Conservation (phyloP, 1,140 invertebrate species). For the Asobara japonica region DNA sequence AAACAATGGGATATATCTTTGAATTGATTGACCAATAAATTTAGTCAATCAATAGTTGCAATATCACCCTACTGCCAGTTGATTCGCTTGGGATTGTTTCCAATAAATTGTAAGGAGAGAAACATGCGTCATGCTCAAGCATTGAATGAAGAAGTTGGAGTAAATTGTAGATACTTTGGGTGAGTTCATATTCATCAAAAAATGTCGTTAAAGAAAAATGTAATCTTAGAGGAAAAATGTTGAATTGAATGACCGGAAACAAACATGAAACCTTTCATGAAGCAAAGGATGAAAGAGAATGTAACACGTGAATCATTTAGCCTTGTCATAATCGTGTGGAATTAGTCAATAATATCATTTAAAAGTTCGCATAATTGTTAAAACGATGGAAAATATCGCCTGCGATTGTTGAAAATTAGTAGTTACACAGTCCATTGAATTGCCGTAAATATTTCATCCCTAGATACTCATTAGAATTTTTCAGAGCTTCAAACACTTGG, state of each 20-base stretch:
- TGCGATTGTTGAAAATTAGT: not conserved
- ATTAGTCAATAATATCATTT: not conserved
- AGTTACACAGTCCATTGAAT: not conserved
- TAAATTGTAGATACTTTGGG: not conserved
- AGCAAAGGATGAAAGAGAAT: too few species aligned
- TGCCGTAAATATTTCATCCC: not conserved
- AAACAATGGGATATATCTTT: not conserved
- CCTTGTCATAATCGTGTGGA: not conserved
- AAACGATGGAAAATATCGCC: not conserved
- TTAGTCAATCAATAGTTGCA: not conserved
- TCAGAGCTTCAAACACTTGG: conserved; percentile 25
- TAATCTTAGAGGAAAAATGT: too few species aligned
- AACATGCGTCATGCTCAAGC: not conserved
- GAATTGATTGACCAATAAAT: not conserved
- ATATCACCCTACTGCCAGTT: not conserved
- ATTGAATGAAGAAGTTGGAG: not conserved
- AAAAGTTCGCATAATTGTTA: not conserved
- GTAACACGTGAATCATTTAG: not conserved
- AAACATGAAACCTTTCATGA: not conserved
- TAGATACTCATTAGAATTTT: conserved; percentile 15
- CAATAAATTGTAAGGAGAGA: not conserved
- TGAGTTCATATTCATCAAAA: too few species aligned
- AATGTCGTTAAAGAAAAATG: too few species aligned
- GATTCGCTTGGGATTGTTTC: not conserved
- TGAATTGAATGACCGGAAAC: not conserved